Conservation (phyloP, 2,113 vertebrate genomes). For the Athene cunicularia region DNA sequence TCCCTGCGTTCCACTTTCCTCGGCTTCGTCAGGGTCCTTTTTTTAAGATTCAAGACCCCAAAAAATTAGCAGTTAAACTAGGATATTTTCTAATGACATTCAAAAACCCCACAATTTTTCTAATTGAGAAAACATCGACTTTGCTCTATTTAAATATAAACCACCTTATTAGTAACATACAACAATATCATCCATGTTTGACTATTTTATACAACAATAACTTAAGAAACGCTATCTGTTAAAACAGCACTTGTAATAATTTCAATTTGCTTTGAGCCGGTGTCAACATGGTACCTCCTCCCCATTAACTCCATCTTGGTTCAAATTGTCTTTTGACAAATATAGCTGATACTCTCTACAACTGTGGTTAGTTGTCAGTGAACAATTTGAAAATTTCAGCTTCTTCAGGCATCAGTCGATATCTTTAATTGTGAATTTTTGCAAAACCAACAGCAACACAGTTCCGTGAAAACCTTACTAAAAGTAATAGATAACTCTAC, state of each 20-base stretch:
- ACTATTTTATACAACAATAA: background rate
- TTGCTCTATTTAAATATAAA: background rate
- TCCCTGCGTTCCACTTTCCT: constrained; percentile 84
- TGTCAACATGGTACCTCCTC: background rate
- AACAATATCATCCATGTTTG: background rate
- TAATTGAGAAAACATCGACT: background rate
- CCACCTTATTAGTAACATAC: background rate
- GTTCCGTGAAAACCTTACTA: background rate
- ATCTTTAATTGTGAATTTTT: background rate
- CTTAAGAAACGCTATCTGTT: background rate
- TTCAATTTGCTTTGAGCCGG: background rate
- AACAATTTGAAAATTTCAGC: background rate
- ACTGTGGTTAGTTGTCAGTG: background rate
- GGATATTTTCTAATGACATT: constrained; percentile 55
- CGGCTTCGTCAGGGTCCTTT: constrained; percentile 82
- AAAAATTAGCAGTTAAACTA: constrained; percentile 79
- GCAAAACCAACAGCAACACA: background rate
- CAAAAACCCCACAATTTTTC: background rate
- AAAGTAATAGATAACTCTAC: background rate
- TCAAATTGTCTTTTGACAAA: background rate
- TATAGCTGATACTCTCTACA: background rate
- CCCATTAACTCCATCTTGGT: background rate
- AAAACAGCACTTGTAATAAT: background rate
- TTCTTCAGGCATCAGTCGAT: background rate
- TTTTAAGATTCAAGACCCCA: constrained; percentile 90